Conservation (phyloP, 1,140 invertebrate genomes). For the Neodiprion pinetum region DNA sequence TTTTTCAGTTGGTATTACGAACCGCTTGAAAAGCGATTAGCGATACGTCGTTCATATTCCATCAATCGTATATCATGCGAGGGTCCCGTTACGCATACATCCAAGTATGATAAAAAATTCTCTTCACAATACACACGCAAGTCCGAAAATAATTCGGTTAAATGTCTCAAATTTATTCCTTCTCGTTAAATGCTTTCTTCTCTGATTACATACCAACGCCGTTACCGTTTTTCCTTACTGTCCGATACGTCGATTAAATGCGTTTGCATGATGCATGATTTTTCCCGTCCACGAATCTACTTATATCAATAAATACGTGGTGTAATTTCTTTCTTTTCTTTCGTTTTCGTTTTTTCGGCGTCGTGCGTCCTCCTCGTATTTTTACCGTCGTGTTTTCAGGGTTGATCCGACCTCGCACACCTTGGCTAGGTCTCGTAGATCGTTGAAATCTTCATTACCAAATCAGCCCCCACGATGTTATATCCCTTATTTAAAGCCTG, state of each 20-base stretch:
- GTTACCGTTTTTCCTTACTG: no score
- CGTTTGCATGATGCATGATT: background rate
- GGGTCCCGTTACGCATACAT: no score
- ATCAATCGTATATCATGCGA: background rate
- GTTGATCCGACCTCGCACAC: background rate
- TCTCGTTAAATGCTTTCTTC: no score
- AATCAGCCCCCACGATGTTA: background rate
- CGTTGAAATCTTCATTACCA: background rate
- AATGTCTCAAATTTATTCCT: no score
- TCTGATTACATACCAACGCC: no score
- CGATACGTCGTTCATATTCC: background rate
- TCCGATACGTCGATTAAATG: background rate
- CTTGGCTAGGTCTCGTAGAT: background rate
- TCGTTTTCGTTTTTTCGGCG: background rate
- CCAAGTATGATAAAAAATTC: no score
- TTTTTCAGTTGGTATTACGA: background rate
- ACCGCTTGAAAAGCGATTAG: background rate
- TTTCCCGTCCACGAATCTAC: background rate
- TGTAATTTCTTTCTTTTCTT: background rate
- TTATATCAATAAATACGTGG: background rate
- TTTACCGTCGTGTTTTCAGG: constrained; percentile 1
- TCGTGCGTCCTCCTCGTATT: background rate
- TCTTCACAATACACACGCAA: no score
- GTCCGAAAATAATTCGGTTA: no score
- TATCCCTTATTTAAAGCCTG: no score